These are phyloP conservation scores for Saccostrea glomerata DNA, from an alignment of 1,140 invertebrate genomes.

Conservation along the genomic window DNA sequence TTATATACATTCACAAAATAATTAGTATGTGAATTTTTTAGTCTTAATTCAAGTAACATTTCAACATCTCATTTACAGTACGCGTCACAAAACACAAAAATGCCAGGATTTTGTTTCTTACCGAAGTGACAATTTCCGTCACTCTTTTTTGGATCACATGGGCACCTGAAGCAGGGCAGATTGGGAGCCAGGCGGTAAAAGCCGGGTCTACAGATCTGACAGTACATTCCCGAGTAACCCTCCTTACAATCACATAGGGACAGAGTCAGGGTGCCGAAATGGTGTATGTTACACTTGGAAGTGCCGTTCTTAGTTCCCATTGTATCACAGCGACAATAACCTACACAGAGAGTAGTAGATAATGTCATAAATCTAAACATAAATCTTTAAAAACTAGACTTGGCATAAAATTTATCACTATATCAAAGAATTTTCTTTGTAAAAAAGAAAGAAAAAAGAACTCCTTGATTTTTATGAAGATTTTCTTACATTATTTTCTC, in stretches of 20 bases:
- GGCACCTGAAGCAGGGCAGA: constrained; percentile 67
- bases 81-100: too few species aligned
- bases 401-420: neutral
- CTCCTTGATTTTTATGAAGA: too few species aligned
- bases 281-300: neutral
- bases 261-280: neutral
- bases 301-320: neutral
- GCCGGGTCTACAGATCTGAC: constrained; percentile 64
- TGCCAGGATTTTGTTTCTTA: constrained; percentile 47
- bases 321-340: neutral
- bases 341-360: neutral
- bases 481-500: too few species aligned
- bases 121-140: constrained; percentile 62
- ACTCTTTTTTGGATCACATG: constrained; percentile 57
- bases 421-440: too few species aligned
- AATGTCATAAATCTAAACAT: too few species aligned
- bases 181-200: constrained; percentile 63
- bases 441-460: too few species aligned
- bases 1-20: too few species aligned
- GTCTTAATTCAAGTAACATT: too few species aligned
- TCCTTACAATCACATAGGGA: constrained; percentile 59
- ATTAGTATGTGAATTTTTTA: too few species aligned
- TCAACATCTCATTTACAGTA: too few species aligned
- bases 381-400: neutral
- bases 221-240: constrained; percentile 65